Evolutionary conservation across 2,113 vertebrate species (phyloP).

Genomic region (Noturus placidus): DNA sequence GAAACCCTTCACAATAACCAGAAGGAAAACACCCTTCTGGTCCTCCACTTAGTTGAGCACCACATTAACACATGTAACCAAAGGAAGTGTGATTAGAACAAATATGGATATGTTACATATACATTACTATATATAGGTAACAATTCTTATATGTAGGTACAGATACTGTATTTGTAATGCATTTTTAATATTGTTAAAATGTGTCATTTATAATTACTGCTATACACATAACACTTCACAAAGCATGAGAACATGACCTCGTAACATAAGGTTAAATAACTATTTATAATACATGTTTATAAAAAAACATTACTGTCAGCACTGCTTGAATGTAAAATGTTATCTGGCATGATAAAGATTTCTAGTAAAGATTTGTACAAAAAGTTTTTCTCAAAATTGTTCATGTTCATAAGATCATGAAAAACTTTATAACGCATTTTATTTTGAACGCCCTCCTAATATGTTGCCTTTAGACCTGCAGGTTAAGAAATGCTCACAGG

Average conservation of each 20-base stretch:
- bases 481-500: slow-evolving; percentile 34
- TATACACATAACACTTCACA: neutral
- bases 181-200: too few relatives aligned
- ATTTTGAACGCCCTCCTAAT: slow-evolving; percentile 7
- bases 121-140: too few relatives aligned
- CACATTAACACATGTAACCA: too few relatives aligned
- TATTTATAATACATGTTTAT: neutral
- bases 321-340: neutral
- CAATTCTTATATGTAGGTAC: too few relatives aligned
- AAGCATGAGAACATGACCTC: neutral
- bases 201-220: too few relatives aligned
- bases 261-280: neutral
- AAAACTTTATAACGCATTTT: neutral
- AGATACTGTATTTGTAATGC: too few relatives aligned
- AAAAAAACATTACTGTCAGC: neutral
- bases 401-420: neutral
- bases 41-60: too few relatives aligned
- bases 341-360: neutral
- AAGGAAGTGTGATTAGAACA: too few relatives aligned
- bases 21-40: too few relatives aligned
- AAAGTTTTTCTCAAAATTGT: neutral
- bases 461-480: neutral
- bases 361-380: neutral
- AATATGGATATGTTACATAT: too few relatives aligned
- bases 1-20: too few relatives aligned